Percentiles rank a stretch among this genome's conserved stretches.
Evolutionary conservation across 1,140 invertebrate genomes (phyloP).

Genomic region (Drosophila oshimai): DNA sequence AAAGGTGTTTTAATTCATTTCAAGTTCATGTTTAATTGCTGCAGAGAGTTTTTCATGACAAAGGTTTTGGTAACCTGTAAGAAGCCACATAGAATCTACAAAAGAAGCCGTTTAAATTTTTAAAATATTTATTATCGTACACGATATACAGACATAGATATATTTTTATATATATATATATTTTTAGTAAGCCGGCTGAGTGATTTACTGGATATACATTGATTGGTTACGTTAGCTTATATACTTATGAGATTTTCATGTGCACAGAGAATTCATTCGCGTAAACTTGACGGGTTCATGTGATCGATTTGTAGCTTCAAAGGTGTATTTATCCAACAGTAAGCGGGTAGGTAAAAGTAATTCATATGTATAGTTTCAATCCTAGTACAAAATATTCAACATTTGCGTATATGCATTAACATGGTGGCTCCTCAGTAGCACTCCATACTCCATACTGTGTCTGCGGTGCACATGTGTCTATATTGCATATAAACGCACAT

Average conservation of each 20-base stretch:
- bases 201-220: conserved; percentile 70
- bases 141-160: conserved; percentile 64
- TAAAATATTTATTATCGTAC: conserved; percentile 80
- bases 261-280: conserved; percentile 39
- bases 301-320: conserved; percentile 26
- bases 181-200: conserved; percentile 63
- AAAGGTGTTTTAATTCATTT: neutral
- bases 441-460: neutral
- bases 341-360: conserved; percentile 43
- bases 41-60: no score
- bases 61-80: neutral
- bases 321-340: conserved; percentile 48
- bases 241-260: conserved; percentile 63
- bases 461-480: conserved; percentile 19
- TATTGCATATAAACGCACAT: conserved; percentile 37
- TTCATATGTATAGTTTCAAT: conserved; percentile 67
- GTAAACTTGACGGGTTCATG: conserved; percentile 25
- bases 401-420: conserved; percentile 52
- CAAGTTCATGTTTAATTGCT: neutral
- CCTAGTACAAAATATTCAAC: conserved; percentile 72
- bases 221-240: conserved; percentile 58
- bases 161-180: conserved; percentile 60
- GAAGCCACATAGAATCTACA: neutral
- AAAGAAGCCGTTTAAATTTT: conserved; percentile 25
- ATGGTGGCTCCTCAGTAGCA: conserved; percentile 3